Base-by-base conservation (phyloP, 1,140 invertebrate genomes). In the Micrasema longulum region DNA sequence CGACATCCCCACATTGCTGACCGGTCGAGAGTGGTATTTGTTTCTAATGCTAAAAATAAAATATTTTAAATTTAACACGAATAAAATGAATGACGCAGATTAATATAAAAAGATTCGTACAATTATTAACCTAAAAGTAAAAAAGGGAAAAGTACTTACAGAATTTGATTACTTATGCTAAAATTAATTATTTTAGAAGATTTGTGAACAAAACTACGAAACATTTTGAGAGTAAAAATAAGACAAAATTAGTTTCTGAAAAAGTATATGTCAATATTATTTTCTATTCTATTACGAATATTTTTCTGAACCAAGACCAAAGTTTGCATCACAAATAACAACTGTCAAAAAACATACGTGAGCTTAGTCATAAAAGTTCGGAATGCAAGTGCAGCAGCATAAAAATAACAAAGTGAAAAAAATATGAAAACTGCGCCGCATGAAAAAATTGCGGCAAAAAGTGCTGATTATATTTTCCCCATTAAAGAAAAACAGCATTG, bases 261-360 rank as follows among this genome's bases (percentile, higher is more conserved):
- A n/a, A n/a, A n/a, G n/a, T n/a, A n/a, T n/a, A n/a, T n/a, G n/a
- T n/a, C n/a, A n/a, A n/a, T n/a, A n/a, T n/a, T n/a, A n/a, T n/a
- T n/a, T n/a, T n/a, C n/a, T n/a, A n/a, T n/a, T n/a, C n/a, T n/a
- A n/a, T n/a, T n/a, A n/a, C n/a, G n/a, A n/a, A n/a, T n/a, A n/a
- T n/a, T n/a, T n/a, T n/a, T n/a, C n/a, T n/a, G n/a, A n/a, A n/a
- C n/a, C n/a, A n/a, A n/a, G 48, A 22, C 11, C 22, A 31, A 53
- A 22, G 9, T 35, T 57, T 3, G 22, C 3, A 57, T 22, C 14
- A 45, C 43, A 4, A 14, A 45, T 14, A 41, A 11, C 4, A 36
- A 16, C 62, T 65, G 62, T 65, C 62, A 65, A 65, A 48, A 65
- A 65, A 48, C 47, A 16, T n/a, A 45, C n/a, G 43, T 45, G n/a